Conservation (phyloP, 2,797 vertebrate species). For the Nannoperca obscura region DNA sequence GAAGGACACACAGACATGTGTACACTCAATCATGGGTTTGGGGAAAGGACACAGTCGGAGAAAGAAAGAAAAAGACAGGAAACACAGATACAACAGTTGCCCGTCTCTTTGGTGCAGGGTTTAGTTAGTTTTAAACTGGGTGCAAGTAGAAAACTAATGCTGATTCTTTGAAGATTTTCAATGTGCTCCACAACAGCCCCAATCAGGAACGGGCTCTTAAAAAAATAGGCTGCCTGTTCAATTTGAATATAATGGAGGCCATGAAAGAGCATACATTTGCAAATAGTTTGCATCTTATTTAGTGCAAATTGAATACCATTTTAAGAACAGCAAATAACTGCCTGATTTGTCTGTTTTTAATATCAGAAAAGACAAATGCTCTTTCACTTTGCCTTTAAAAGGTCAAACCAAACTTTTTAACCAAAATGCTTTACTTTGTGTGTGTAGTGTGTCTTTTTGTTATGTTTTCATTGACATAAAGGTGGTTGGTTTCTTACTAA, state of each 20-base stretch:
- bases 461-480: conserved; percentile 10
- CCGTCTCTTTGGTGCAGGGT: conserved; percentile 58
- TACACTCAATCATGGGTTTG: background rate
- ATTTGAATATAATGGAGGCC: conserved; percentile 72
- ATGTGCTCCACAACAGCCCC: conserved; percentile 52
- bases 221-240: conserved; percentile 65
- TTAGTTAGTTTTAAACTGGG: conserved; percentile 63
- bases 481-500: conserved; percentile 6
- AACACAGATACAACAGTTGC: conserved; percentile 21
- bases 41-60: conserved; percentile 30
- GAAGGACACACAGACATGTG: background rate
- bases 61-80: conserved; percentile 35
- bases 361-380: conserved; percentile 38
- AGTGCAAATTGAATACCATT: conserved; percentile 55
- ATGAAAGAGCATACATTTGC: conserved; percentile 77
- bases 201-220: conserved; percentile 59
- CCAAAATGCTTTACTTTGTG: conserved; percentile 3
- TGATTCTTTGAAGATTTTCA: conserved; percentile 75
- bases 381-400: conserved; percentile 30
- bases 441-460: background rate
- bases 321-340: conserved; percentile 50
- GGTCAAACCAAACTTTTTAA: conserved; percentile 32
- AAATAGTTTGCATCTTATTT: conserved; percentile 79
- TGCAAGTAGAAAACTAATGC: conserved; percentile 44
- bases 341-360: conserved; percentile 46